Base-by-base conservation (phyloP, 1,140 invertebrate genomes). In the Aphidius gifuensis region DNA sequence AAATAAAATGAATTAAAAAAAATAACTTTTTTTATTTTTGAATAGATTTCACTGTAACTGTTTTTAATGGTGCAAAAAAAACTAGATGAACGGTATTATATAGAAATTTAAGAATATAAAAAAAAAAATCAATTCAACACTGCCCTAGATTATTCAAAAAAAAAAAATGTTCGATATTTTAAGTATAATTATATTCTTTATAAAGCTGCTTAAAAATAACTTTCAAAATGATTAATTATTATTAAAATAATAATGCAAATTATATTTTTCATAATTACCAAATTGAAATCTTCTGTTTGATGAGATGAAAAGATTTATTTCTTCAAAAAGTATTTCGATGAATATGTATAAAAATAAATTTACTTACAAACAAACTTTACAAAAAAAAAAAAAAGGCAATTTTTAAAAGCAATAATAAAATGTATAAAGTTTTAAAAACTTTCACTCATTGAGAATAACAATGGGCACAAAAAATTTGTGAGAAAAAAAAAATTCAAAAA, bases 401-500 rank as follows among this genome's bases (percentile, higher is more conserved):
- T 32, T 32, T 32, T 32, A 32, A 32, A 32, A 32, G 23, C 23
- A 32, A 32, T 32, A 32, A 3, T 32, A 32, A 32, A 32, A 32
- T 32, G 4, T 3, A 32, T 4, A 32, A 32, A 32, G 23, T 32
- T 32, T 32, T 32, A 32, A 32, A 32, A 32, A 64, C 46, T 62
- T 61, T 63, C 61, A 60, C 58, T 57, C 53, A 9, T 60, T 46
- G 50, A 50, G 9, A 32, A 32, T 32, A 32, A 32, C 23, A 32
- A 32, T 32, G 23, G 23, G 23, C 23, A 32, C 23, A 32, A 3
- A 4, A 32, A 32, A 32, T 32, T 32, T 32, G 23, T 32, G 23
- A 32, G 23, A 32, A 32, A 32, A 32, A 32, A 32, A 32, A 32
- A 32, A 32, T 32, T 32, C 23, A 32, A 32, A 32, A 32, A 32